A percentile compares a stretch with the other conserved stretches of the same genome.
Evolutionary conservation across 2,888 invertebrate genomes (phyloP).

Genomic region (Ypsolopha scabrella): DNA sequence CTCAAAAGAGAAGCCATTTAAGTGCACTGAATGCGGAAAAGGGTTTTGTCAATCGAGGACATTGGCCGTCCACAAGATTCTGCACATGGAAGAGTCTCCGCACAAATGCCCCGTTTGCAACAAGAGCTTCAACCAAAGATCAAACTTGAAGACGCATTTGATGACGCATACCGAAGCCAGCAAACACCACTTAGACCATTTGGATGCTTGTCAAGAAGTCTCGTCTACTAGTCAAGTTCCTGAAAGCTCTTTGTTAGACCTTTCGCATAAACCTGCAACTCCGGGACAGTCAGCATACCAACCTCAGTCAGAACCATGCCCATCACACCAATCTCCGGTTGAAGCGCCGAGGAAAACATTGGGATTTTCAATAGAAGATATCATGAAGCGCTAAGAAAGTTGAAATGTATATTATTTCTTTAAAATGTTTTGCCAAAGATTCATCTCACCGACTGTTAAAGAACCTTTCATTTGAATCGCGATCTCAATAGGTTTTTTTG

Average conservation of each 20-base stretch:
- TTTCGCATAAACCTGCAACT: conserved; percentile 65
- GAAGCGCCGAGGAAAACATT: conserved; percentile 60
- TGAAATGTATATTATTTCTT: conserved; percentile 14
- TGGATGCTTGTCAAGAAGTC: conserved; percentile 65
- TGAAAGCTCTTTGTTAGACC: conserved; percentile 64
- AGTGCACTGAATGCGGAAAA: conserved; percentile 96
- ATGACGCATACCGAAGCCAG: conserved; percentile 84
- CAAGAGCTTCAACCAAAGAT: conserved; percentile 92
- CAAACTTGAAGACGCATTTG: conserved; percentile 91
- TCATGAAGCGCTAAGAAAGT: conserved; percentile 79
- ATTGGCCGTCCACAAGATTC: conserved; percentile 93
- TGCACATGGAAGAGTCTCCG: conserved; percentile 93
- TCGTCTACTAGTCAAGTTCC: conserved; percentile 59
- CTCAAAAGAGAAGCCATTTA: conserved; percentile 98
- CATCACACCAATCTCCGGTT: conserved; percentile 43
- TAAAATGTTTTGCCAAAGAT: conserved; percentile 5
- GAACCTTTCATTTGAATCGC: not conserved
- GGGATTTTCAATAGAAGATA: conserved; percentile 90
- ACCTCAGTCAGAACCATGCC: conserved; percentile 25
- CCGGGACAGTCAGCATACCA: conserved; percentile 33
- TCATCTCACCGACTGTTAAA: conserved; percentile 25
- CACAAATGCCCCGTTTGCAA: conserved; percentile 93
- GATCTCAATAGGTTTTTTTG: too few species aligned
- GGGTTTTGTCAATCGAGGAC: conserved; percentile 98
- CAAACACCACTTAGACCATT: conserved; percentile 58